Evolutionary conservation across 2,888 invertebrate genomes (phyloP), one percentile per base, ranked within the genome.

Genomic region (Venusia cambrica): DNA sequence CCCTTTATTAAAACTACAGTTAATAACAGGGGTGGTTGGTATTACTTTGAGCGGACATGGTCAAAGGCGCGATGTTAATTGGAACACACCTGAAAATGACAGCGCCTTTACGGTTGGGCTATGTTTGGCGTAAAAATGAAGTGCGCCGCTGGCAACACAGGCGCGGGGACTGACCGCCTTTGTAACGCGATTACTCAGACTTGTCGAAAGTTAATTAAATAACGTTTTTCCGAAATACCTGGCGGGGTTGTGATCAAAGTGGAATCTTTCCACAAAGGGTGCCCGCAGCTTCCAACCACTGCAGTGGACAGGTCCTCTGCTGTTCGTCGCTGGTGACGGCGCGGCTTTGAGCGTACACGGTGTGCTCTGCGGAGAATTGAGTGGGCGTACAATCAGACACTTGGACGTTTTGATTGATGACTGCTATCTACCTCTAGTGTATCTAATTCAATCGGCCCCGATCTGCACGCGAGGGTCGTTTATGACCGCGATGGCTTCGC

Each of bases 171-270:
- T 79, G 83, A 79, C 84, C 70, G 57, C 81, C 84, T 87, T 85
- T 85, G 85, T 85, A 84, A 85, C 78, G 62, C 83, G 84, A 85
- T 85, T 84, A 85, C 79, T 65, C 73, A 56, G 75, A 85, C 81
- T 84, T 85, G 85, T 87, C 85, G 81, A 85, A 85, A 85, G 77
- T 85, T 85, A 85, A 87, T 87, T 87, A 87, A 87, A 85, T 85
- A 85, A 79, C 83, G 84, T 84, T 85, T 85, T 85, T 87, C 83
- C 73, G 75, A 85, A 85, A 83, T 79, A 85, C 76, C 81, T 80
- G 73, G 62, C 70, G 74, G 70, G 74, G 61, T 62, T 56, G 66
- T 78, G 72, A 76, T 85, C 85, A 85, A 85, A 85, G 85, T 77
- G 71, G 45, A 77, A 78, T 77, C 78, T 73, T 58, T 69, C 63